Conservation (phyloP, 2,113 vertebrate species). For the Corapipo altera region DNA sequence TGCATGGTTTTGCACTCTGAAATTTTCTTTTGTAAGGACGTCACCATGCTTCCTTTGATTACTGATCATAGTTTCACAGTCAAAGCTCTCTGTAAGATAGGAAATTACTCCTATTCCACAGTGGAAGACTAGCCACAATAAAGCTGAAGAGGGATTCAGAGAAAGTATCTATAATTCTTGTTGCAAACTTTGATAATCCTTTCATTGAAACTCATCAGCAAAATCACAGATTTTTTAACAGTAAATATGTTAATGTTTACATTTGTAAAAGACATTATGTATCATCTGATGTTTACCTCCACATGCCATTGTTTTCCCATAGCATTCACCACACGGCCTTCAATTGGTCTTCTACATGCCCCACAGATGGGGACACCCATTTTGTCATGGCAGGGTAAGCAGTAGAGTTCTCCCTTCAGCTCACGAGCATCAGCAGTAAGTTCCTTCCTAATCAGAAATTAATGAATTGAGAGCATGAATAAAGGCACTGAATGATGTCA, state of each 20-base stretch:
- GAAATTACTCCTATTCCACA: background rate
- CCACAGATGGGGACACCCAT: slow-evolving; percentile 98
- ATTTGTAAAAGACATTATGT: background rate
- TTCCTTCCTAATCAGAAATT: slow-evolving; percentile 84
- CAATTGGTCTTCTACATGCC: slow-evolving; percentile 93
- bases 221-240: background rate
- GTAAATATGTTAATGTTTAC: background rate
- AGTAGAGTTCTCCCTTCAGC: slow-evolving; percentile 95
- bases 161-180: background rate
- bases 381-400: slow-evolving; percentile 97
- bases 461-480: background rate
- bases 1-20: background rate
- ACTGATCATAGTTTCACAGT: background rate
- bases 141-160: background rate
- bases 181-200: background rate
- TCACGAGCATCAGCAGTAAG: slow-evolving; percentile 95
- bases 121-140: background rate
- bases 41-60: background rate
- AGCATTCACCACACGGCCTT: slow-evolving; percentile 96
- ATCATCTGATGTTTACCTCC: slow-evolving; percentile 79
- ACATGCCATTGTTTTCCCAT: slow-evolving; percentile 99
- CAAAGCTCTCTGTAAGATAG: background rate
- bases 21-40: background rate
- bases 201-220: background rate
- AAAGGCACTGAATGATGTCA: background rate